Base-by-base conservation (phyloP, 2,888 invertebrate genomes). In the Brachylomia viminalis region DNA sequence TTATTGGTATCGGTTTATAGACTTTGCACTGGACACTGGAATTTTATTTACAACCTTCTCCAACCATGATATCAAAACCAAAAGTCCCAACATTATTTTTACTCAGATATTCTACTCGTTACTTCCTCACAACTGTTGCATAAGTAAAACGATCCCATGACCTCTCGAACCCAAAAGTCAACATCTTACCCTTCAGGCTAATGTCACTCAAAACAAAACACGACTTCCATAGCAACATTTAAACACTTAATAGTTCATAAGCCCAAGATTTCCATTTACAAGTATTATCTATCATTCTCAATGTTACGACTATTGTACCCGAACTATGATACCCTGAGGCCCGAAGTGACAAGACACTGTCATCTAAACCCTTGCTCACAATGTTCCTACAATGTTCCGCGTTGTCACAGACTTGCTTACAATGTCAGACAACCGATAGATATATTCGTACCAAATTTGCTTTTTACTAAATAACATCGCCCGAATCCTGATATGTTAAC, bases 281-380 rank as follows among this genome's bases (percentile, higher is more conserved):
- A 78, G 83, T 87, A 88, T 87, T 87, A 88, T 87, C 87, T 87
- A 77, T 87, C 80, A 83, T 81, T 69, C 69, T 79, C 85, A 78
- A 86, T 86, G 85, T 84, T 76, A 86, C 83, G 86, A 86, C 79
- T 85, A 82, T 89, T 87, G 87, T 88, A 82, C 85, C 88, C 85
- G 85, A 91, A 91, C 91, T 93, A 92, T 91, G 89, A 89, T 88
- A 87, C 91, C 93, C 92, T 77, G 78, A 67, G 91, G 93, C 90
- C 75, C 80, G 84, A 86, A 86, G 85, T 92, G 93, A 93, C 93
- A 92, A 90, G 91, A 85, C 86, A 89, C 87, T 93, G 93, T 92
- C 92, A 89, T 85, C 90, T 85, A 88, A 89, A 91, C 91, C 92
- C 92, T 91, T 90, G 84, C 86, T 83, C 84, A 86, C 67, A 83